Evolutionary conservation across 1,140 invertebrate species (phyloP), one percentile per base, ranked within the genome.

Genomic region (Chironomus striatipennis): DNA sequence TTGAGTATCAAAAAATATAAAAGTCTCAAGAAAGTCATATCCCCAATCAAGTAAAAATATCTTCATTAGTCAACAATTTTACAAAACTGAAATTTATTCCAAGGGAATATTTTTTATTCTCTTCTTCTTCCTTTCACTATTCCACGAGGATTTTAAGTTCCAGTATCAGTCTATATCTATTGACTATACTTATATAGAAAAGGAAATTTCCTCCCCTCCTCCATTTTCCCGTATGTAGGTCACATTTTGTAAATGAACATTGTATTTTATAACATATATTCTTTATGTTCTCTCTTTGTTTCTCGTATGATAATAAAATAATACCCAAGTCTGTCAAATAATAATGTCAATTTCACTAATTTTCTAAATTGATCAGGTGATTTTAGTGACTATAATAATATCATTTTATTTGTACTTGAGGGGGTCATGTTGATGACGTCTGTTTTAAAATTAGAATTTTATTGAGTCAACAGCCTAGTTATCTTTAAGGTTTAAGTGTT

Each of bases 271-370:
- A 34, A 34, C 24, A 34, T 34, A 34, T 34, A 34, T 34, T 34
- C 24, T 34, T 34, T 34, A 34, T 34, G 1, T 34, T 34, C 47
- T 57, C 47, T 47, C 8, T 8, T 15, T 47, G 15, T 47, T 47
- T 47, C 9, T 73, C n/a, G 21, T 42, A 73, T n/a, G 73, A 24
- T 34, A 34, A 43, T 42, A 73, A 73, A 73, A 73, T 12, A n/a
- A 73, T 18, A 73, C 70, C 15, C 57, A 18, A n/a, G 15, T 65
- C 24, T 34, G 24, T 34, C 24, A 34, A 34, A 34, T 34, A 34
- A 34, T 34, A 34, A n/a, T 57, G 47, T 57, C 47, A 57, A 57
- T 57, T 57, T 57, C n/a, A 15, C 12, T 57, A 57, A 57, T 57
- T 57, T 57, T 15, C 47, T 15, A 57, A 57, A 57, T 57, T 57